Percentiles rank a stretch among this genome's conserved stretches.
Evolutionary conservation across 2,888 invertebrate species (phyloP).

Genomic region (Apocheima hispidaria): DNA sequence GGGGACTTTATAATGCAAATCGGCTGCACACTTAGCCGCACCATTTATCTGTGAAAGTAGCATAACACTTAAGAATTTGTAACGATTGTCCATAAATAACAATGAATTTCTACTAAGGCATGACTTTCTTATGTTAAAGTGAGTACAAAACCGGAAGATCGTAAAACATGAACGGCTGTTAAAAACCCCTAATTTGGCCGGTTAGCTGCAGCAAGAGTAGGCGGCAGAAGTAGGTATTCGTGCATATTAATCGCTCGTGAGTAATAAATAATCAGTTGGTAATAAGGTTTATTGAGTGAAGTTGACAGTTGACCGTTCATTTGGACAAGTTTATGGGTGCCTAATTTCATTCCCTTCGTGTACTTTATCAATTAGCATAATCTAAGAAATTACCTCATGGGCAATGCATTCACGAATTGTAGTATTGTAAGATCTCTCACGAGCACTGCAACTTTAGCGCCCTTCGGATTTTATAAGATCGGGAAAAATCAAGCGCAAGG

Average conservation of each 20-base stretch:
- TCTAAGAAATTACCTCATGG: constrained; percentile 29
- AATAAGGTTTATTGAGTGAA: constrained; percentile 46
- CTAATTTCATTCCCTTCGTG: constrained; percentile 37
- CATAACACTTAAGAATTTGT: constrained; percentile 39
- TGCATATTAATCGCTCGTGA: constrained; percentile 36
- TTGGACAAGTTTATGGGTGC: constrained; percentile 39
- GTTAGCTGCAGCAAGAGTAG: constrained; percentile 35
- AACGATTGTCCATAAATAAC: constrained; percentile 43
- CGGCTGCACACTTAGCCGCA: constrained; percentile 29
- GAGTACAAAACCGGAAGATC: constrained; percentile 41
- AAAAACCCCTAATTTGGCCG: constrained; percentile 44
- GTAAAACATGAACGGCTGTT: constrained; percentile 41
- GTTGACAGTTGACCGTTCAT: constrained; percentile 45
- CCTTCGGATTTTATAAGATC: constrained; percentile 9
- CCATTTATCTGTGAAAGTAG: constrained; percentile 39
- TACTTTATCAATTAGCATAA: constrained; percentile 33
- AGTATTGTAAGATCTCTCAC: constrained; percentile 16
- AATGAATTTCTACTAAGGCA: constrained; percentile 40
- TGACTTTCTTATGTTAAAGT: constrained; percentile 39
- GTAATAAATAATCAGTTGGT: constrained; percentile 41
- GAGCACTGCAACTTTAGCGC: neutral
- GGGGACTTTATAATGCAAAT: constrained; percentile 41
- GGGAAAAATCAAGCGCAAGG: neutral
- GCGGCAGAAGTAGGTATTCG: constrained; percentile 39
- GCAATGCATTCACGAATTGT: constrained; percentile 26